Evolutionary conservation across 1,140 invertebrate species (phyloP).

Genomic region (Matsumurasca onukii): DNA sequence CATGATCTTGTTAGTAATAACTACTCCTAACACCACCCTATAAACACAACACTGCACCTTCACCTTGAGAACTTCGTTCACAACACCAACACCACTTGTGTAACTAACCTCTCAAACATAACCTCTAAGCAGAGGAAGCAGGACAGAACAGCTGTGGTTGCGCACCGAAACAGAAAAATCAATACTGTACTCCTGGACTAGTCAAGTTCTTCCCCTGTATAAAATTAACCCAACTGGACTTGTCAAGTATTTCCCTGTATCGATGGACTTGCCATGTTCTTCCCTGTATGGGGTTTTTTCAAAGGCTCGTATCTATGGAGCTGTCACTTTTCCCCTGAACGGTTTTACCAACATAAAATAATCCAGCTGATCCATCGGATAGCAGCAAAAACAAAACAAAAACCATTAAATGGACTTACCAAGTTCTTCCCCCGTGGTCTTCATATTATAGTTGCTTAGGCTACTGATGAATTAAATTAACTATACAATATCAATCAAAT

Average conservation of each 20-base stretch:
- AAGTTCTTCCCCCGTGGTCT: neutral
- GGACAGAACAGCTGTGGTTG: neutral
- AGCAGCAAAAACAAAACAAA: neutral
- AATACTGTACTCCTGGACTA: too few relatives aligned
- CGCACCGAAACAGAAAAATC: too few relatives aligned
- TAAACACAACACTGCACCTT: neutral
- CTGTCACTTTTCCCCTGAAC: neutral
- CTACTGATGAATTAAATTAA: too few relatives aligned
- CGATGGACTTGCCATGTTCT: neutral
- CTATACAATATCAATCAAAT: too few relatives aligned
- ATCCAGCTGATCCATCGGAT: neutral
- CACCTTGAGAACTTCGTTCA: neutral
- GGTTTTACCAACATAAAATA: neutral
- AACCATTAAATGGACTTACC: neutral
- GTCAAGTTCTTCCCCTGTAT: too few relatives aligned
- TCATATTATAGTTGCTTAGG: too few relatives aligned
- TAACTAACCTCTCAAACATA: neutral
- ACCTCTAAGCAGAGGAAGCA: neutral
- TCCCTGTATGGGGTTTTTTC: neutral
- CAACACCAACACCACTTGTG: neutral
- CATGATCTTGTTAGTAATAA: neutral
- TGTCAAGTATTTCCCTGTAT: neutral
- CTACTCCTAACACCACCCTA: neutral
- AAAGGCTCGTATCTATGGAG: neutral
- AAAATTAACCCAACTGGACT: neutral